Evolutionary conservation across 2,888 invertebrate species (phyloP), one percentile per base, ranked within the genome.

Genomic region (Morpho deidamia): DNA sequence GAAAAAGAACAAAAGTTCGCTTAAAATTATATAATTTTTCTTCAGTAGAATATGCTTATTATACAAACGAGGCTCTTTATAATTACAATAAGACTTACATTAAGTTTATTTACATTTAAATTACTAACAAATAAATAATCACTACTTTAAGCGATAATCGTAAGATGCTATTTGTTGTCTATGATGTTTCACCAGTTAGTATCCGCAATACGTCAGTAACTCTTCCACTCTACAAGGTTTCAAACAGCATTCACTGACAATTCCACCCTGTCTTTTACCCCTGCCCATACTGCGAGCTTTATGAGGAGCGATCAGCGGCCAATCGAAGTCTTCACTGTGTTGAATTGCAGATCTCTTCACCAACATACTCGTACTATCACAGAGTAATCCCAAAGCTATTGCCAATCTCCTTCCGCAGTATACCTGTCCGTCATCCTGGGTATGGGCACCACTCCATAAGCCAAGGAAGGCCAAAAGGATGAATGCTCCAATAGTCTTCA

Each of bases 191-290:
- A 11, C 11, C n/a, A 10, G 35, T 39, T 11, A 45, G 12, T 45
- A 10, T 9, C 35, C 45, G 10, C 57, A 60, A 7, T 58, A 58
- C 4, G 55, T 50, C 9, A 58, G 8, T 1, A 57, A 8, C 40
- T 56, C 56, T 7, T 55, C 41, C 7, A 46, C 14, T 0, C 65
- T 60, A 53, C 76, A 78, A 0, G 70, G 64, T 12, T 72, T 71
- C 2, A 66, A 64, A 49, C 78, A 78, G 62, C 78, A 78, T 40
- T 72, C 68, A 1, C 58, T 61, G 11, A 63, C 70, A 7, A 74
- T 73, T 9, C 62, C 71, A 5, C 74, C 66, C 10, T 68, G 67
- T 33, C 71, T 58, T 58, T 72, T 71, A 7, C 60, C 64, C 11
- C 68, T 56, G 7, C 57, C 59, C 52, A 70, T 51, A 1, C 58